Percentiles rank a stretch among this genome's conserved stretches.
These are phyloP conservation scores for Oreotrochilus melanogaster DNA, from an alignment of 2,113 vertebrate species.

Conservation along the genomic window DNA sequence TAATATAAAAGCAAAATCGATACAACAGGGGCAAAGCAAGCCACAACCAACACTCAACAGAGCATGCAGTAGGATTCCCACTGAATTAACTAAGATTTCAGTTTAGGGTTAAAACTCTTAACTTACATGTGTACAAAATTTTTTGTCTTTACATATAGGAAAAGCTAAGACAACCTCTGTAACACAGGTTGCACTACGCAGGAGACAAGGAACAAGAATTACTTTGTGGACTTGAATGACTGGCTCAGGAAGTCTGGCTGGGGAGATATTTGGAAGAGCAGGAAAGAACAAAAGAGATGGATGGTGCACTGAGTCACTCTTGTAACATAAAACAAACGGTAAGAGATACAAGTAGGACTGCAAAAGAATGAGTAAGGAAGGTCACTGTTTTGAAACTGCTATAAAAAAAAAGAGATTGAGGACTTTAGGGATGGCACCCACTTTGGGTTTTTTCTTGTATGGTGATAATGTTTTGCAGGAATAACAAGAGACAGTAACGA, in stretches of 20 bases:
- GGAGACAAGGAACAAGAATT: not conserved
- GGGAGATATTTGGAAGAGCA: not conserved
- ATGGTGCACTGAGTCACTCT: not conserved
- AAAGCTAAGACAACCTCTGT: not conserved
- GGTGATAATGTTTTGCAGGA: not conserved
- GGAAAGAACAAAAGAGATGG: not conserved
- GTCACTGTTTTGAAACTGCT: not conserved
- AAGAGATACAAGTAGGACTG: not conserved
- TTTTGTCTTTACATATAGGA: not conserved
- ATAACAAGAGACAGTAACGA: not conserved
- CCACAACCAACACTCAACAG: not conserved
- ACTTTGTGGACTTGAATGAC: not conserved
- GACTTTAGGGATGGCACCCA: not conserved
- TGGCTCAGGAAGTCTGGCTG: not conserved
- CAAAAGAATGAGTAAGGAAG: not conserved
- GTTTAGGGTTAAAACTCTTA: not conserved
- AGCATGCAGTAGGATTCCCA: not conserved
- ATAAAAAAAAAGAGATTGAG: not conserved
- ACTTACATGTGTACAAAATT: not conserved
- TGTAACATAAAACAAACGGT: not conserved
- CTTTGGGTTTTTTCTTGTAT: not conserved
- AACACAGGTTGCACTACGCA: not conserved
- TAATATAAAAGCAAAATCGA: not conserved
- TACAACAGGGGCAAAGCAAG: not conserved
- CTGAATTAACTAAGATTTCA: not conserved